phyloP scores from a whole-genome alignment of 53 echinoderm and acorn worm species.

The Actinopyga echinites region DNA sequence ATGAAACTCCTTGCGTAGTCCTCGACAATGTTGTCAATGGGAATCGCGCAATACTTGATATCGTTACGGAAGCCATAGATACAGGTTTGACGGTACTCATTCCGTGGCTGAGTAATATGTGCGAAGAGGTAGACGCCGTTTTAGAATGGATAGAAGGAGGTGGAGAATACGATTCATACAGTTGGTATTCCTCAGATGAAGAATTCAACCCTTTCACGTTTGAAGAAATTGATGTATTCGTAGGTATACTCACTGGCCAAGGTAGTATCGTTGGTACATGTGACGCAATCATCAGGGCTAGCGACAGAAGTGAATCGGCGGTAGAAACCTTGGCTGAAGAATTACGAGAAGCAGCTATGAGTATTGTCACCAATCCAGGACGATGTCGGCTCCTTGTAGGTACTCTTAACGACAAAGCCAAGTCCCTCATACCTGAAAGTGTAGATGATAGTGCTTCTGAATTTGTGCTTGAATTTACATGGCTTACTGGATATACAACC shows the following conservation, averaged over 20 bases:
- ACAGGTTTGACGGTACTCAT: neutral
- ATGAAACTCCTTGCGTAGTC: constrained; percentile 44
- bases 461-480: constrained; percentile 17
- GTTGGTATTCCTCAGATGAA: neutral
- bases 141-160: constrained; percentile 28
- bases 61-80: neutral
- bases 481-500: constrained; percentile 54
- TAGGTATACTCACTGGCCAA: constrained; percentile 63
- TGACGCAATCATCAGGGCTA: constrained; percentile 44
- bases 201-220: neutral
- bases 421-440: constrained; percentile 1
- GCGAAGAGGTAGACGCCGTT: neutral
- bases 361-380: constrained; percentile 51
- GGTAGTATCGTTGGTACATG: constrained; percentile 63
- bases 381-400: constrained; percentile 46
- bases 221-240: constrained; percentile 41
- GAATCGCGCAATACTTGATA: neutral
- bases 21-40: constrained; percentile 22
- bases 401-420: constrained; percentile 12
- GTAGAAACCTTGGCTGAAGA: neutral
- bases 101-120: neutral
- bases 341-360: constrained; percentile 29
- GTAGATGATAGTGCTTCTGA: neutral
- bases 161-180: neutral
- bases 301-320: constrained; percentile 18